Evolutionary conservation across 2,113 vertebrate genomes (phyloP).

Genomic region (Hepsetus odoe): DNA sequence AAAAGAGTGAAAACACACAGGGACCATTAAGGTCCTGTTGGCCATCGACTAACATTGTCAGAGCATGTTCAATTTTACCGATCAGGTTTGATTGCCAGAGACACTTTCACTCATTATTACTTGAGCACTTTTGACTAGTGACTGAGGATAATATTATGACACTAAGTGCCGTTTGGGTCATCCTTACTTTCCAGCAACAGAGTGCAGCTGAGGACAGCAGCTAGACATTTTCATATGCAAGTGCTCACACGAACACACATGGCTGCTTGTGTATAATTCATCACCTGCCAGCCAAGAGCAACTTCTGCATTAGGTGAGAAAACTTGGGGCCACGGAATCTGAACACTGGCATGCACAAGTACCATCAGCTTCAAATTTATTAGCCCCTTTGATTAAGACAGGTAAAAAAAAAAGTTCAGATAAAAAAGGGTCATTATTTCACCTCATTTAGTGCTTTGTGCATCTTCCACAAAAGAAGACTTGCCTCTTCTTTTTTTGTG

Average conservation of each 20-base stretch:
- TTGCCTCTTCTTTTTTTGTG: no score
- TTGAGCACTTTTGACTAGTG: not conserved
- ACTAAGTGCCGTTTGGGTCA: not conserved
- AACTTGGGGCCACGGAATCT: no score
- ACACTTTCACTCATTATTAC: conserved; percentile 5
- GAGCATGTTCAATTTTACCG: conserved; percentile 12
- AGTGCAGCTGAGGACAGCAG: not conserved
- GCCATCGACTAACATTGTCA: not conserved
- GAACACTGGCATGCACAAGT: no score
- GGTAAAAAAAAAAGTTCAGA: no score
- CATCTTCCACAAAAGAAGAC: no score
- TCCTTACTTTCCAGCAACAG: not conserved
- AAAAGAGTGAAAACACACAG: conserved; percentile 7
- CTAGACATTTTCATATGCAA: not conserved
- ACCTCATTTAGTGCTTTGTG: no score
- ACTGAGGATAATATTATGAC: conserved; percentile 20
- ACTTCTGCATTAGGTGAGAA: no score
- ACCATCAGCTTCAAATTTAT: no score
- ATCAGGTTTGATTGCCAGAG: not conserved
- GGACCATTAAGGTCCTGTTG: conserved; percentile 23
- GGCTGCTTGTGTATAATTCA: not conserved
- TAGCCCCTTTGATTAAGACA: no score
- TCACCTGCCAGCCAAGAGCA: no score
- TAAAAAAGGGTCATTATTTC: no score
- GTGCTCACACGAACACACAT: not conserved